A percentile compares a stretch with the other conserved stretches of the same genome.
Evolutionary conservation across 2,888 invertebrate genomes (phyloP).

Genomic region (Cheiracanthium punctorium): DNA sequence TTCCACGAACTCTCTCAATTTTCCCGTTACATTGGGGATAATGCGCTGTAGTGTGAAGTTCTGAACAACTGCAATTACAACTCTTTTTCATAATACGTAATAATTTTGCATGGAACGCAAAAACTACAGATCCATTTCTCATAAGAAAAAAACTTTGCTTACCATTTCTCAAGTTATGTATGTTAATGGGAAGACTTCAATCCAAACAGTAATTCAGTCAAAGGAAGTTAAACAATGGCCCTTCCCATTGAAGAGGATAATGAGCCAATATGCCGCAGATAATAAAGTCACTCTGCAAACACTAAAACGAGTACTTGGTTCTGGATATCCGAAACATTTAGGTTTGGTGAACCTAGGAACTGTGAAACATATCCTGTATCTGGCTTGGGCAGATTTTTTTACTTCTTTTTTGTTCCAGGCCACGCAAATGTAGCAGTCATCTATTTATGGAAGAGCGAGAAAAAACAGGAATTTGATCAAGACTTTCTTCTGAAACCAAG

Average conservation of each 20-base stretch:
- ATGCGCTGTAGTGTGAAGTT: not conserved
- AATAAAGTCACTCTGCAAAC: not conserved
- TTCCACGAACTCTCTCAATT: not conserved
- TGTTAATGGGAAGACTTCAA: constrained; percentile 50
- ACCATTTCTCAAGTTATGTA: constrained; percentile 76
- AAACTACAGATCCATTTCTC: constrained; percentile 76
- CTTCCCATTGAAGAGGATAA: not conserved
- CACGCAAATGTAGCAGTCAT: not conserved
- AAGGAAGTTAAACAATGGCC: not conserved
- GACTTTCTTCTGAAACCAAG: not conserved
- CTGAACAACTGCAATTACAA: constrained; percentile 72
- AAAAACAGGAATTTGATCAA: not conserved
- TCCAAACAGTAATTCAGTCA: not conserved
- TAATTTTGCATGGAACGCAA: constrained; percentile 74
- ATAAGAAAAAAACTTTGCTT: constrained; percentile 74
- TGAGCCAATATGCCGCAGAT: too few relatives aligned
- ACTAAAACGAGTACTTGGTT: constrained; percentile 11
- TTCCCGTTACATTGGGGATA: constrained; percentile 12
- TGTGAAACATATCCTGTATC: not conserved
- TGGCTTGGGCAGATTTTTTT: not conserved
- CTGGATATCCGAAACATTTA: not conserved
- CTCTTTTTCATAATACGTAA: constrained; percentile 74
- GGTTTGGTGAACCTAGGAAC: not conserved
- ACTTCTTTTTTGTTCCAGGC: not conserved
- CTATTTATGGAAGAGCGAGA: not conserved